Base-by-base conservation (phyloP, 2,888 invertebrate genomes). In the Leucophenga montana region DNA sequence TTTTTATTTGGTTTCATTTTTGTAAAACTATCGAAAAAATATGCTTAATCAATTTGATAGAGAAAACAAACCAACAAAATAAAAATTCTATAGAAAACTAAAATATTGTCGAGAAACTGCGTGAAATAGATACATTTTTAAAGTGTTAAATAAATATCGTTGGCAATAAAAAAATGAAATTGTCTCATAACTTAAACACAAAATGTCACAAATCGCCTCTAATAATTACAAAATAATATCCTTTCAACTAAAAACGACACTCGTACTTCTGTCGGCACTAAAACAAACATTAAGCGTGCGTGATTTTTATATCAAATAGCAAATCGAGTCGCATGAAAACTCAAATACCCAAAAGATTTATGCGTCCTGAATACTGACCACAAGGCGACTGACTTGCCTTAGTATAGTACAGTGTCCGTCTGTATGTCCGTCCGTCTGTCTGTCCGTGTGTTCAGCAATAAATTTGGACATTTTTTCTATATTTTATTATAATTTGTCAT, bases 401-500 rank as follows among this genome's bases (percentile, higher is more conserved):
- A 27, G 27, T 4, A 27, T 4, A 27, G 27, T 27, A 27, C 27
- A 27, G 4, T 27, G 27, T n/a, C n/a, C n/a, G n/a, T n/a, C 59
- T 73, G 69, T 46, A 9, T 50, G 33, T 13, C 56, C 67, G 39
- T 39, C 39, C 11, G 39, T 33, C 33, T 8, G 33, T 33, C 33
- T 33, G 33, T 39, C 39, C 39, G 64, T 68, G 68, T 72, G 57
- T 67, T 59, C 48, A 48, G 72, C 70, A 74, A 71, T 75, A 75
- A 75, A 75, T 75, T 75, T 68, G 61, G 48, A 31, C 69, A 68
- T 68, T 70, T 61, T 66, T 71, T 68, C 59, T 64, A 71, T 67
- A 67, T 72, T 73, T 74, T 77, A 72, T 76, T 73, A 75, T 79
- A 81, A 81, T 79, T 80, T 81, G 79, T 80, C 81, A 81, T 79